Evolutionary conservation across 2,888 invertebrate genomes (phyloP).

Genomic region (Napeogenes sylphis): DNA sequence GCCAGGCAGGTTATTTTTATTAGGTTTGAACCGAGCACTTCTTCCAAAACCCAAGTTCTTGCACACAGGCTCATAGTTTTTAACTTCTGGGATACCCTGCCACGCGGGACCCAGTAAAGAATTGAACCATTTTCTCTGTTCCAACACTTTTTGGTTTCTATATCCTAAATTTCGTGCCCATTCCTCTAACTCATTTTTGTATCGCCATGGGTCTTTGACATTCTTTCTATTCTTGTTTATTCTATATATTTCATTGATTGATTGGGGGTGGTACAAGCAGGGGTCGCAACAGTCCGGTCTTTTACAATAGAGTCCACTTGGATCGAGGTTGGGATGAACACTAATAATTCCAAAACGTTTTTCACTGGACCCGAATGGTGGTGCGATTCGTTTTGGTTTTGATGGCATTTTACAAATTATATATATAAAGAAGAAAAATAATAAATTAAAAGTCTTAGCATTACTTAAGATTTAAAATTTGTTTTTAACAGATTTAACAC

Average conservation of each 20-base stretch:
- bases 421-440: neutral
- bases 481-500: too few relatives aligned
- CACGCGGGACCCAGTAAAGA: conserved; percentile 60
- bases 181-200: conserved; percentile 60
- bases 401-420: conserved; percentile 23
- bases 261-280: conserved; percentile 51
- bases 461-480: too few relatives aligned
- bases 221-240: conserved; percentile 40
- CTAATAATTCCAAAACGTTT: conserved; percentile 54
- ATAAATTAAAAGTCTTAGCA: too few relatives aligned
- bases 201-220: conserved; percentile 59
- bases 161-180: conserved; percentile 66
- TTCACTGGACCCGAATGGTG: conserved; percentile 43
- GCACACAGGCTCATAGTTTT: conserved; percentile 47
- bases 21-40: conserved; percentile 42
- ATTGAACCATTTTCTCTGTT: conserved; percentile 44
- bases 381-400: conserved; percentile 18
- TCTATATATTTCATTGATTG: conserved; percentile 44
- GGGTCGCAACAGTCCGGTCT: conserved; percentile 55
- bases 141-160: conserved; percentile 56
- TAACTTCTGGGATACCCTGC: conserved; percentile 42
- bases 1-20: conserved; percentile 43
- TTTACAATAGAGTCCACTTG: conserved; percentile 46
- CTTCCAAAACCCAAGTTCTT: conserved; percentile 60
- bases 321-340: conserved; percentile 56